phyloP scores from a whole-genome alignment of 1,140 invertebrate species.

The Geopemphigus sp. region DNA sequence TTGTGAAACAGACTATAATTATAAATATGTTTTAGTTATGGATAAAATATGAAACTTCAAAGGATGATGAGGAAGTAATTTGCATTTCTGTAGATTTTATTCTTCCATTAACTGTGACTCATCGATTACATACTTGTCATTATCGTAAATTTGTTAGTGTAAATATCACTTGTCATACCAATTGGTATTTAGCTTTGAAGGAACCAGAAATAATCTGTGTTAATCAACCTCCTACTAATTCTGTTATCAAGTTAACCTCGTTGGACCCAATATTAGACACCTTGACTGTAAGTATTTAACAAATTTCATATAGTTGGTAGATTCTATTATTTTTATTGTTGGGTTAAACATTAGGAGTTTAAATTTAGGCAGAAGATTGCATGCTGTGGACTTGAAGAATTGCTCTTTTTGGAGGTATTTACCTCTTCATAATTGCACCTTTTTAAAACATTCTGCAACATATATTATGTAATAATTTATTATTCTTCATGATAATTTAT shows the following conservation, averaged over 20 bases:
- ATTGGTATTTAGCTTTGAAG: slow-evolving; percentile 27
- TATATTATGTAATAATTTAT: slow-evolving; percentile 20
- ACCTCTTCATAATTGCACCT: slow-evolving; percentile 39
- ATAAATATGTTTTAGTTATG: slow-evolving; percentile 30
- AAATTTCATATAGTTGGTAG: background rate
- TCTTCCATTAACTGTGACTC: slow-evolving; percentile 31
- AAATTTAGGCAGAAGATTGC: slow-evolving; percentile 48
- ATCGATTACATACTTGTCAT: slow-evolving; percentile 36
- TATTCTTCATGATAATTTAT: background rate
- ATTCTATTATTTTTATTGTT: slow-evolving; percentile 16
- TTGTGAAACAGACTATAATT: background rate
- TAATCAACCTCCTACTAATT: slow-evolving; percentile 18
- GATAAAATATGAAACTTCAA: slow-evolving; percentile 36
- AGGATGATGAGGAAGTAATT: slow-evolving; percentile 19
- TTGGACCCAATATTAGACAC: background rate
- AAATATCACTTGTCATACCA: slow-evolving; percentile 23
- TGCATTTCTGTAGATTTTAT: slow-evolving; percentile 38
- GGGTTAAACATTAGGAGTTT: slow-evolving; percentile 27
- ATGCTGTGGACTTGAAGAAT: slow-evolving; percentile 44
- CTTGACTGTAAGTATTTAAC: slow-evolving; percentile 26
- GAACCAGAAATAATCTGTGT: slow-evolving; percentile 27
- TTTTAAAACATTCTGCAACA: slow-evolving; percentile 9
- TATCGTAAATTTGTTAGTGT: slow-evolving; percentile 34
- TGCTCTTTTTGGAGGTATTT: slow-evolving; percentile 46
- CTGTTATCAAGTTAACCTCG: slow-evolving; percentile 19